Evolutionary conservation across 2,797 vertebrate species (phyloP).

Genomic region (Dipus sagitta): DNA sequence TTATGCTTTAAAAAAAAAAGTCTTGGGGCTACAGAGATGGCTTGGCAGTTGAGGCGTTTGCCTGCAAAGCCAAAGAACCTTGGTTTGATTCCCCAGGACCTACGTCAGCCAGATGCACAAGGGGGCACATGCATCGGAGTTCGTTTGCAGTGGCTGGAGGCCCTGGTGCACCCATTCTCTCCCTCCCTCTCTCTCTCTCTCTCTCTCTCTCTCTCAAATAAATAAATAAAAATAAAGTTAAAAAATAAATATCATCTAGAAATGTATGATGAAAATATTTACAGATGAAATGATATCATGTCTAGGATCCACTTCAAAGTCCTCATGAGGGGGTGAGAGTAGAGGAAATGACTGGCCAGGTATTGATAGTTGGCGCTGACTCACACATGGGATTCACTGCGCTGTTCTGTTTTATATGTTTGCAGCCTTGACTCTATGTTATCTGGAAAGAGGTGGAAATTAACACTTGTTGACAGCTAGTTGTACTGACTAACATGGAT

Average conservation of each 20-base stretch:
- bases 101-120: no score
- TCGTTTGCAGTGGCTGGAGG: no score
- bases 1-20: neutral
- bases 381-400: neutral
- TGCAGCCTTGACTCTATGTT: neutral
- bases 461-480: neutral
- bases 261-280: neutral
- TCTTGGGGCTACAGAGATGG: no score
- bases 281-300: neutral
- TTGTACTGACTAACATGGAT: neutral
- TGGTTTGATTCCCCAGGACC: no score
- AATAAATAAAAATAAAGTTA: no score
- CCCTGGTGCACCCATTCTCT: no score
- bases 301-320: neutral
- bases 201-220: no score
- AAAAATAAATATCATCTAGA: neutral
- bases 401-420: neutral
- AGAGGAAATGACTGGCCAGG: neutral
- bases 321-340: neutral
- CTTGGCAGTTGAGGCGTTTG: no score
- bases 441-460: neutral
- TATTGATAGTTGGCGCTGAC: neutral
- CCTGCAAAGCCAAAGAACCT: no score
- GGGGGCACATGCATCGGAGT: no score
- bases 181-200: no score